A percentile compares a stretch with the other conserved stretches of the same genome.
phyloP scores from a whole-genome alignment of 2,888 invertebrate genomes.

The Euzophera pinguis region DNA sequence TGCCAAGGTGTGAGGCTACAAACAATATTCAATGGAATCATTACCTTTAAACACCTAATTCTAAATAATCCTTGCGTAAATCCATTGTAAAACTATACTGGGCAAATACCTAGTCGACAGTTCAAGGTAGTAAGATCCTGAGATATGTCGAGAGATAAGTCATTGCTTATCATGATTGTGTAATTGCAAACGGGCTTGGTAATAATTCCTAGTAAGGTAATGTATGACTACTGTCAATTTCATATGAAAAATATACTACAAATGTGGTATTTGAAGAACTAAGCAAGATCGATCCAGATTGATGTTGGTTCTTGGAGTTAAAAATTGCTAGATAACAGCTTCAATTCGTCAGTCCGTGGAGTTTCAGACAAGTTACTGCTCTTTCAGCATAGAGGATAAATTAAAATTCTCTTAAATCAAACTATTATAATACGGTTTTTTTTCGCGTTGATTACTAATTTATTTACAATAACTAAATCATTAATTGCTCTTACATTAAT shows the following conservation, averaged over 20 bases:
- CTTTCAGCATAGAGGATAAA: no score
- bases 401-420: no score
- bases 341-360: no score
- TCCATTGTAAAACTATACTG: conserved; percentile 38
- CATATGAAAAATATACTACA: background rate
- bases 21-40: conserved; percentile 29
- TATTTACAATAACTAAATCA: no score
- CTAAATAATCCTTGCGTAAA: conserved; percentile 39
- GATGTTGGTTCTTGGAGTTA: no score
- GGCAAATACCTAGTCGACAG: background rate
- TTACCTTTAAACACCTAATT: conserved; percentile 29
- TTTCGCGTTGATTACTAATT: no score
- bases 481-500: no score
- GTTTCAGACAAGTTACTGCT: no score
- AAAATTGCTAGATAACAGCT: no score
- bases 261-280: no score
- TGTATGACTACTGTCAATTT: background rate
- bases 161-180: conserved; percentile 3
- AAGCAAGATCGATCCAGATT: no score
- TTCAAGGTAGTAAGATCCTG: conserved; percentile 5
- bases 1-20: conserved; percentile 38
- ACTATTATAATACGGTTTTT: no score
- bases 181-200: conserved; percentile 2
- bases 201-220: background rate
- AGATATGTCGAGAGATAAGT: conserved; percentile 4